These are phyloP conservation scores for Augiades crinisus DNA, from an alignment of 2,888 invertebrate species.

Conservation along the genomic window DNA sequence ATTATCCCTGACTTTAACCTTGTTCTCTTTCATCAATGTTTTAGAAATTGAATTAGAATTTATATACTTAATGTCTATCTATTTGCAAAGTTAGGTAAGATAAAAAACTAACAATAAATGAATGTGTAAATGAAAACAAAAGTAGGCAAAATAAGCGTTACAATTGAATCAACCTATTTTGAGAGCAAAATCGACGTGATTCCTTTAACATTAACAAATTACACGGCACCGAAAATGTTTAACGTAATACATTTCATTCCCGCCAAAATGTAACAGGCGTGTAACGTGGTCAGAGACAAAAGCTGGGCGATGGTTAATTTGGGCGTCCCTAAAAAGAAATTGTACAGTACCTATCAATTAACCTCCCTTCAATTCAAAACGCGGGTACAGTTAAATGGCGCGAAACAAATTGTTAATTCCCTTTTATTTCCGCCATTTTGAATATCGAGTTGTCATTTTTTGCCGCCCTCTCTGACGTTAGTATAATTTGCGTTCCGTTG, in stretches of 20 bases:
- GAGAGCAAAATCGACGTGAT: background rate
- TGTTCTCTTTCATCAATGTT: too few species aligned
- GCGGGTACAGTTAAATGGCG: conserved; percentile 45
- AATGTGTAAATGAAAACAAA: too few species aligned
- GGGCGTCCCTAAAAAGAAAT: conserved; percentile 23
- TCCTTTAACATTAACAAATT: conserved; percentile 8
- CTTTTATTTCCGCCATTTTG: conserved; percentile 52
- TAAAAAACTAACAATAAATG: background rate
- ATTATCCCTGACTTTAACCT: too few species aligned
- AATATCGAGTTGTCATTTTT: conserved; percentile 54
- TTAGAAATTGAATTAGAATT: background rate
- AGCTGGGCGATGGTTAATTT: conserved; percentile 14
- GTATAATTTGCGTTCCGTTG: conserved; percentile 37
- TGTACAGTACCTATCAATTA: conserved; percentile 41
- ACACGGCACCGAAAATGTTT: background rate
- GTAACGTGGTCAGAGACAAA: conserved; percentile 15
- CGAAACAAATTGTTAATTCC: conserved; percentile 53
- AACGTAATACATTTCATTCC: background rate
- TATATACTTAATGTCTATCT: too few species aligned
- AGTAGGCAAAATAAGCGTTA: too few species aligned
- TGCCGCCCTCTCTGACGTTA: conserved; percentile 51
- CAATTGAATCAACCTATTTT: too few species aligned
- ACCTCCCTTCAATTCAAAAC: conserved; percentile 45
- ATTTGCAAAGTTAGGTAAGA: too few species aligned
- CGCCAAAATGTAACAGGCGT: background rate